Percentiles rank a stretch among this genome's conserved stretches.
Conservation (phyloP, 2,113 vertebrate genomes). For the Corythornis vintsioides region DNA sequence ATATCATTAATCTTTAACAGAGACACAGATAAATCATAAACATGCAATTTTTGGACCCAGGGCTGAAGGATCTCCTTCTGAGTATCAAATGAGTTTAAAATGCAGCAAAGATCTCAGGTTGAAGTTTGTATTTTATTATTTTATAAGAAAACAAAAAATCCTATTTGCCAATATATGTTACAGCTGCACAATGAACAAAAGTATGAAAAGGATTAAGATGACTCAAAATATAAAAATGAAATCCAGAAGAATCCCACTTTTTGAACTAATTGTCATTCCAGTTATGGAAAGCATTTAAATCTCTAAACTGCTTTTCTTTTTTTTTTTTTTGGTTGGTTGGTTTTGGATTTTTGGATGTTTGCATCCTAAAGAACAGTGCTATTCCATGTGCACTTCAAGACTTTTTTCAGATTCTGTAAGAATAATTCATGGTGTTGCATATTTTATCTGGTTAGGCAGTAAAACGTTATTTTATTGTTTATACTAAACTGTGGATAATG, state of each 20-base stretch:
- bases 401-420: neutral
- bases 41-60: neutral
- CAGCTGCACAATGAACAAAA: neutral
- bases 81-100: neutral
- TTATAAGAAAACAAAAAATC: neutral
- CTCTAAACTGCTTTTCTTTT: neutral
- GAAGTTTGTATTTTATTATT: neutral
- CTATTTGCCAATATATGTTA: neutral
- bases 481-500: neutral
- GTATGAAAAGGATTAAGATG: neutral
- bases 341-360: no score
- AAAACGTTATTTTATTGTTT: neutral
- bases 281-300: neutral
- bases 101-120: neutral
- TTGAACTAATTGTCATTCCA: neutral
- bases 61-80: neutral
- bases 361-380: neutral
- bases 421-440: neutral
- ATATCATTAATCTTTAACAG: neutral
- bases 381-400: neutral
- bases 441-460: neutral
- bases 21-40: neutral
- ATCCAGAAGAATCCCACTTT: neutral
- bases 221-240: neutral
- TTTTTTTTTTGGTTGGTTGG: neutral